A percentile compares a stretch with the other conserved stretches of the same genome.
Evolutionary conservation across 2,797 vertebrate species (phyloP).

Genomic region (Moxostoma hubbsi): DNA sequence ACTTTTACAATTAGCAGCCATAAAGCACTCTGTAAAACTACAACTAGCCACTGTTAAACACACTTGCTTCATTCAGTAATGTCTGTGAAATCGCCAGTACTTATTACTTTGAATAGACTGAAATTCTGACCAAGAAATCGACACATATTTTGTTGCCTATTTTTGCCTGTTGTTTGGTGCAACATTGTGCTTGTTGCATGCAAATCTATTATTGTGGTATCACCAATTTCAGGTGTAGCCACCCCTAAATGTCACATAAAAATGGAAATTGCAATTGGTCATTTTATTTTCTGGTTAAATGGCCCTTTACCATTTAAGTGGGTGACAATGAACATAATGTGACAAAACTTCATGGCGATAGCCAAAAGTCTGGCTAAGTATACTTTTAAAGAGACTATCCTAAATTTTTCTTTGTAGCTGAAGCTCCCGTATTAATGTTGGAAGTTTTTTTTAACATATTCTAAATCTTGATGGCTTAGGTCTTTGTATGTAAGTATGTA

Average conservation of each 20-base stretch:
- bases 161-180: too few relatives aligned
- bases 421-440: conserved; percentile 3
- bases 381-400: neutral
- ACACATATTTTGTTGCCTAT: too few relatives aligned
- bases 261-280: neutral
- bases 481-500: too few relatives aligned
- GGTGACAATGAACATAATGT: conserved; percentile 16
- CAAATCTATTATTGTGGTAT: too few relatives aligned
- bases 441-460: conserved; percentile 5
- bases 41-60: neutral
- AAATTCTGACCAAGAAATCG: too few relatives aligned
- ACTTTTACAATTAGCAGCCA: neutral
- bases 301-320: neutral
- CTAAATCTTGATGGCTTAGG: conserved; percentile 11
- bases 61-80: neutral
- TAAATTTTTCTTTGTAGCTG: neutral
- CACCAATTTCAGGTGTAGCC: neutral
- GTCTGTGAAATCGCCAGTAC: too few relatives aligned
- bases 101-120: too few relatives aligned
- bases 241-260: neutral
- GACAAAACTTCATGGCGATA: neutral
- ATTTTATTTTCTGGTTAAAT: conserved; percentile 23
- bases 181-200: too few relatives aligned
- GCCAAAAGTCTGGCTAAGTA: too few relatives aligned
- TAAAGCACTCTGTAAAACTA: neutral